Evolutionary conservation across 2,888 invertebrate genomes (phyloP), one percentile per base, ranked within the genome.

Genomic region (Parelbella ahira): DNA sequence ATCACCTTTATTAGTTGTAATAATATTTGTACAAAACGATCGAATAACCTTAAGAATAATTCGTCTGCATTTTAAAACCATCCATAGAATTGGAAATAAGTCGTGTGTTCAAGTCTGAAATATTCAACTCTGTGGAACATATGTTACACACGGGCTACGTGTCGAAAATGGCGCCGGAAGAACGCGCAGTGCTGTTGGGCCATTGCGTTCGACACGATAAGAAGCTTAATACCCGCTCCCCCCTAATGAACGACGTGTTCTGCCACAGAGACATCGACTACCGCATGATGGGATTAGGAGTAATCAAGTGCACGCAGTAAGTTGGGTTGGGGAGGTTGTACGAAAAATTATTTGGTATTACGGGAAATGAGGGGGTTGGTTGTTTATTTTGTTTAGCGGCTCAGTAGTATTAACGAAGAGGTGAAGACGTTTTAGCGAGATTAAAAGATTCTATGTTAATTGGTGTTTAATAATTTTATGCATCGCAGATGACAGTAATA

Each of bases 21-120:
- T n/a, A n/a, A n/a, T n/a, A n/a, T n/a, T n/a, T n/a, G n/a, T n/a
- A n/a, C n/a, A n/a, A n/a, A n/a, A n/a, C n/a, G n/a, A n/a, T n/a
- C n/a, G n/a, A n/a, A n/a, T n/a, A n/a, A n/a, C n/a, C n/a, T n/a
- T n/a, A n/a, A n/a, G n/a, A n/a, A n/a, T n/a, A n/a, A n/a, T n/a
- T n/a, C n/a, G n/a, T n/a, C n/a, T n/a, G n/a, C n/a, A n/a, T n/a
- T n/a, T n/a, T n/a, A n/a, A n/a, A n/a, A n/a, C n/a, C n/a, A n/a
- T n/a, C n/a, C 18, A 21, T 58, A 91, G 92, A 92, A 67, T 56
- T 90, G 43, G 92, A 92, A 79, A 64, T 90, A 21, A 88, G 91
- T 57, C 80, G 91, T 41, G 51, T 92, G 32, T 87, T 92, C 52
- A 88, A 92, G 59, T 89, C 90, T 0, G 88, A 90, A 39, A 78